Conservation (phyloP, 1,140 invertebrate species). For the Antheraea pernyi region DNA sequence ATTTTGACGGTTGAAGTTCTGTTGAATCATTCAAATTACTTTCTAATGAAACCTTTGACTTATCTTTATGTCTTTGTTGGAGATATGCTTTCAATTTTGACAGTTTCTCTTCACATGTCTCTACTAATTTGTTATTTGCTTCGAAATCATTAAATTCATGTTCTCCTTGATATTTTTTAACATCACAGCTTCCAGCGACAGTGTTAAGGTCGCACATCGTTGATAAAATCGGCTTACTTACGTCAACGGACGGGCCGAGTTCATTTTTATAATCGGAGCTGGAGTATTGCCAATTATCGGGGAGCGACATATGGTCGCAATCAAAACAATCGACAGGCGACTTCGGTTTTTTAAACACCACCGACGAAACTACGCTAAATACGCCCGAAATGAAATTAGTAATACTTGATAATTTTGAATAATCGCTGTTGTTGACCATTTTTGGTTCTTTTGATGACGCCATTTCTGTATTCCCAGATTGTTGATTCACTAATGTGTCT, state of each 20-base stretch:
- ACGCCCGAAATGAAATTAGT: constrained; percentile 54
- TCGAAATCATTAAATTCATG: neutral
- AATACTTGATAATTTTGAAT: constrained; percentile 38
- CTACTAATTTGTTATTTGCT: constrained; percentile 30
- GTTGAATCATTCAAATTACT: constrained; percentile 15
- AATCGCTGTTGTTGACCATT: constrained; percentile 22
- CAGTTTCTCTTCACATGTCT: constrained; percentile 64
- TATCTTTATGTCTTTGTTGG: constrained; percentile 34
- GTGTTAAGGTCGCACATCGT: constrained; percentile 44
- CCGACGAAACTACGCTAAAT: constrained; percentile 43
- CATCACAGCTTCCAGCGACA: constrained; percentile 37
- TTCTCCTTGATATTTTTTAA: neutral
- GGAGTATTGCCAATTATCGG: constrained; percentile 42
- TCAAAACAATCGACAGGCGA: constrained; percentile 27
- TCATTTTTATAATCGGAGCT: constrained; percentile 58
- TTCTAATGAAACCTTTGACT: constrained; percentile 6
- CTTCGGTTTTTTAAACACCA: constrained; percentile 45
- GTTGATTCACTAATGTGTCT: constrained; percentile 46
- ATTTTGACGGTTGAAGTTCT: constrained; percentile 15
- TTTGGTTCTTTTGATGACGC: constrained; percentile 25
- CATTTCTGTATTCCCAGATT: constrained; percentile 24
- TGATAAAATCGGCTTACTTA: constrained; percentile 21
- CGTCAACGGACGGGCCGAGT: constrained; percentile 26
- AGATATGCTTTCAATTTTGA: constrained; percentile 52
- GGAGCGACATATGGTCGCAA: constrained; percentile 36